phyloP scores from a whole-genome alignment of 2,797 vertebrate genomes.

The Thaleichthys pacificus region DNA sequence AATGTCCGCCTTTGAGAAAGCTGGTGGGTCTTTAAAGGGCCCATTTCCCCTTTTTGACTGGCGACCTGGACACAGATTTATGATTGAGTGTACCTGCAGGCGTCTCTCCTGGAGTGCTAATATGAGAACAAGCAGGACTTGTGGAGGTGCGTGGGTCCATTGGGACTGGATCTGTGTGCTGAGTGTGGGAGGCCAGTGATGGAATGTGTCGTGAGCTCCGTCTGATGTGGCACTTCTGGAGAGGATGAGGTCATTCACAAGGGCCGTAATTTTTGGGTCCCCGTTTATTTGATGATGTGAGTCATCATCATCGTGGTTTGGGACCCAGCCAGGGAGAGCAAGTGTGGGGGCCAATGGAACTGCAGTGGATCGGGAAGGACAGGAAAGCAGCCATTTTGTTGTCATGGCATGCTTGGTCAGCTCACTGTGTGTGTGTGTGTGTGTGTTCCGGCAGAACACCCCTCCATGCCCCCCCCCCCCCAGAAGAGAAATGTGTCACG shows the following conservation, averaged over 20 bases:
- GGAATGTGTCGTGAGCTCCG: not conserved
- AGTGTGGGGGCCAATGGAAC: not conserved
- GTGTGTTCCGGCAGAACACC: not conserved
- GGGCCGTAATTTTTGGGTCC: too few relatives aligned
- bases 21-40: conserved; percentile 38
- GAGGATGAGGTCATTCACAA: not conserved
- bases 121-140: too few relatives aligned
- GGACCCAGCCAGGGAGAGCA: too few relatives aligned
- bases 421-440: conserved; percentile 16
- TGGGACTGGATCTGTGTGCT: not conserved
- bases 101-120: too few relatives aligned
- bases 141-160: too few relatives aligned
- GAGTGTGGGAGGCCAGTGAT: not conserved
- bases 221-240: not conserved
- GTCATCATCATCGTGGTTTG: conserved; percentile 1
- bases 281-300: not conserved
- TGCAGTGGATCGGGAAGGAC: conserved; percentile 1
- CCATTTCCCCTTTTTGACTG: conserved; percentile 21
- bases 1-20: conserved; percentile 39
- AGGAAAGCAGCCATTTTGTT: conserved; percentile 42
- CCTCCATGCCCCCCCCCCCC: not conserved
- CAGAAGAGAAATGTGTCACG: conserved; percentile 16
- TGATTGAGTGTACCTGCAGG: not conserved
- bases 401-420: conserved; percentile 26
- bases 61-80: conserved; percentile 50